phyloP scores from a whole-genome alignment of 1,140 invertebrate species.

The Teleopsis dalmanni region DNA sequence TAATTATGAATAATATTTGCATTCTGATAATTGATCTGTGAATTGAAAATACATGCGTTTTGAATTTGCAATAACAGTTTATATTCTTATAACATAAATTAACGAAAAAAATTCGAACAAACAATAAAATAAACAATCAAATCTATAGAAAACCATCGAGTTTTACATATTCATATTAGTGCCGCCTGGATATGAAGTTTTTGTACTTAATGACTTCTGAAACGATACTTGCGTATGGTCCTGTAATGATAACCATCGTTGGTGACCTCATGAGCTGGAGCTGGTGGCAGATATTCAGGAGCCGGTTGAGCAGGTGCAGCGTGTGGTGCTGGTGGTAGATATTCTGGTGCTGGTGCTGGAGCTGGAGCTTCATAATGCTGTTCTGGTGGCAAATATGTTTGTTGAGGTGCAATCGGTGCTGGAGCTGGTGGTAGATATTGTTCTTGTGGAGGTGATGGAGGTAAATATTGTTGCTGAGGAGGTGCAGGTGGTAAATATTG shows the following conservation, averaged over 20 bases:
- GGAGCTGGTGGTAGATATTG: slow-evolving; percentile 7
- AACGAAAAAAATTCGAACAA: too few species aligned
- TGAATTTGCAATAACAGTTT: too few species aligned
- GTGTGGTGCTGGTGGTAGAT: background rate
- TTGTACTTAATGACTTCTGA: slow-evolving; percentile 13
- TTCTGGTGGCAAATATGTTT: slow-evolving; percentile 2
- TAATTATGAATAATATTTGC: too few species aligned
- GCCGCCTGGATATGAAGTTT: too few species aligned
- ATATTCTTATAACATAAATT: too few species aligned
- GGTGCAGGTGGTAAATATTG: slow-evolving; percentile 1
- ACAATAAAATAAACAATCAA: too few species aligned
- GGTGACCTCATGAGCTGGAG: background rate
- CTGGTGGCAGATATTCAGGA: background rate
- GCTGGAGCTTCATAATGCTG: slow-evolving; percentile 8
- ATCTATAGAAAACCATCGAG: too few species aligned
- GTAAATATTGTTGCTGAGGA: background rate
- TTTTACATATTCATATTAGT: too few species aligned
- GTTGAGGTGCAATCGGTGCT: slow-evolving; percentile 5
- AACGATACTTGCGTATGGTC: slow-evolving; percentile 9
- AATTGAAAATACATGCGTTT: too few species aligned
- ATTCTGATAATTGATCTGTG: too few species aligned
- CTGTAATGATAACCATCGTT: slow-evolving; percentile 11
- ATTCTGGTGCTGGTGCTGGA: slow-evolving; percentile 3
- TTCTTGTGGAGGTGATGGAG: background rate
- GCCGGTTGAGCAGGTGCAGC: background rate